phyloP scores from a whole-genome alignment of 1,140 invertebrate species.

The Leptinotarsa lineolata region DNA sequence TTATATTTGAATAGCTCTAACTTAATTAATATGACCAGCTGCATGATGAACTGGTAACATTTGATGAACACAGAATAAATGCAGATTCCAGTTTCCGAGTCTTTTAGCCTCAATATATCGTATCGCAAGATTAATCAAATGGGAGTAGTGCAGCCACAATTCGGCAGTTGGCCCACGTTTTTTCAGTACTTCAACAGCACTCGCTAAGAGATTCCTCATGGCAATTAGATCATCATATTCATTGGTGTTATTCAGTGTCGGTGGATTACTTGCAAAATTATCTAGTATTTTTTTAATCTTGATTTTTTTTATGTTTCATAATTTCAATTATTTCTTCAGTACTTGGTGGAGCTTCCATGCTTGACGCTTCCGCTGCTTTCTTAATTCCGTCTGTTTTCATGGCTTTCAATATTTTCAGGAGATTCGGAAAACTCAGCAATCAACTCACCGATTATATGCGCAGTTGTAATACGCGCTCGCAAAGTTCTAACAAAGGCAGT shows the following conservation, averaged over 20 bases:
- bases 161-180: slow-evolving; percentile 42
- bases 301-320: slow-evolving; percentile 21
- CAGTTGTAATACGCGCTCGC: slow-evolving; percentile 51
- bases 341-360: no score
- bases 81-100: no score
- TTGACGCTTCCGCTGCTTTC: no score
- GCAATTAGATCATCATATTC: no score
- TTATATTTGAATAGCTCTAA: slow-evolving; percentile 57
- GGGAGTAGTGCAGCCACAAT: slow-evolving; percentile 52
- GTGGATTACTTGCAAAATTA: no score
- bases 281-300: slow-evolving; percentile 1
- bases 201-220: slow-evolving; percentile 15
- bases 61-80: no score
- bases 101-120: slow-evolving; percentile 50
- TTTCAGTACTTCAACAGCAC: slow-evolving; percentile 21
- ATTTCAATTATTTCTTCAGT: slow-evolving; percentile 30
- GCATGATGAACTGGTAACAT: slow-evolving; percentile 55
- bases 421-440: no score
- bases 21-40: slow-evolving; percentile 56
- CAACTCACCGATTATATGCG: slow-evolving; percentile 46
- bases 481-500: slow-evolving; percentile 52
- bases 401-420: no score
- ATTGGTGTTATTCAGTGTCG: no score
- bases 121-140: slow-evolving; percentile 41
- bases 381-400: no score